phyloP scores from a whole-genome alignment of 2,113 vertebrate genomes.

The Rostratula benghalensis region DNA sequence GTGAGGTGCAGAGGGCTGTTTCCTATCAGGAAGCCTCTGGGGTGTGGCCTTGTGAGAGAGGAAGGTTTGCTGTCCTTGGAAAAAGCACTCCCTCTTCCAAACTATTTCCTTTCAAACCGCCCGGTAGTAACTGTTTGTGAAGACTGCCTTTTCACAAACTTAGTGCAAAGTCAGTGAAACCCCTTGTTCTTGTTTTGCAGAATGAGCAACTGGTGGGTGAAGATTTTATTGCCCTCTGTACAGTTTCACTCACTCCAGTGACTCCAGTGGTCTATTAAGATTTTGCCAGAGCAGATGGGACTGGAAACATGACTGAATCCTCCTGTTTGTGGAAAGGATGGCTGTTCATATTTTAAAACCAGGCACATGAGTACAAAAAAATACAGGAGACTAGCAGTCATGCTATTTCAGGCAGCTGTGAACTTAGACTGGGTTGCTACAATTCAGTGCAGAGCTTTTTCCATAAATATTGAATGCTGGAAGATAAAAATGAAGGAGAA shows the following conservation, averaged over 20 bases:
- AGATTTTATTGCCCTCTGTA: background rate
- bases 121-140: background rate
- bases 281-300: background rate
- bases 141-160: background rate
- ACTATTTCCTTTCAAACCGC: background rate
- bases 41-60: background rate
- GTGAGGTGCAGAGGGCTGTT: background rate
- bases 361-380: background rate
- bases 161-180: background rate
- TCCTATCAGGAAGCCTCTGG: background rate
- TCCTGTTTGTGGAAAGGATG: background rate
- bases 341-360: background rate
- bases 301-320: background rate
- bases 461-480: slow-evolving; percentile 23
- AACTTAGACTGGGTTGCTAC: background rate
- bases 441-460: background rate
- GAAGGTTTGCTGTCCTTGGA: background rate
- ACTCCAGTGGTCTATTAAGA: background rate
- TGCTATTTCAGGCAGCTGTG: background rate
- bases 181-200: background rate
- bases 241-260: rapidly evolving
- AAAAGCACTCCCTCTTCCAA: background rate
- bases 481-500: slow-evolving; percentile 24
- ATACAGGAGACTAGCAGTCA: background rate
- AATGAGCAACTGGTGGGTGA: background rate